Conservation (phyloP, 2,797 vertebrate species). For the Sebastes diploproa region DNA sequence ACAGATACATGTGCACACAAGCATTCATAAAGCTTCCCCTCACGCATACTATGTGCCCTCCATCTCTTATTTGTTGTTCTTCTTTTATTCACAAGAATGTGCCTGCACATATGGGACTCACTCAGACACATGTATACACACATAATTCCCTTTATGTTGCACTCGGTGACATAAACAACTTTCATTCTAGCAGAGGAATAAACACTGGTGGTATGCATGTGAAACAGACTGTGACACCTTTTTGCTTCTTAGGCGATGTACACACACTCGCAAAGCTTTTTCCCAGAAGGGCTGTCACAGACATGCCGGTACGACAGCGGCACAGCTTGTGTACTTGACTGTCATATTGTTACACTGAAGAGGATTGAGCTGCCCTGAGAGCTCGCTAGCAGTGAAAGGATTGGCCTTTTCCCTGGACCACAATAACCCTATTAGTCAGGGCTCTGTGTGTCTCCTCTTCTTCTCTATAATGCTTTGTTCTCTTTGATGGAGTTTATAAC, state of each 20-base stretch:
- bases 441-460: slow-evolving; percentile 25
- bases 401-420: slow-evolving; percentile 45
- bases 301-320: slow-evolving; percentile 28
- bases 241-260: not conserved
- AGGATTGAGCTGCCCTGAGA: slow-evolving; percentile 49
- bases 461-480: slow-evolving; percentile 2
- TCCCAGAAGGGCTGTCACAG: slow-evolving; percentile 35
- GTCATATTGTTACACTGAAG: slow-evolving; percentile 44
- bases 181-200: not conserved
- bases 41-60: not conserved
- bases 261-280: slow-evolving; percentile 12
- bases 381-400: slow-evolving; percentile 26
- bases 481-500: slow-evolving; percentile 28
- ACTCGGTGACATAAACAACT: slow-evolving; percentile 6
- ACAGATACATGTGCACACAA: slow-evolving; percentile 40
- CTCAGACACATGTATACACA: not conserved
- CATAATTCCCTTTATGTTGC: not conserved
- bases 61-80: slow-evolving; percentile 10
- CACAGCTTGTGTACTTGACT: slow-evolving; percentile 48
- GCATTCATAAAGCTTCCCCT: slow-evolving; percentile 25
- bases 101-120: not conserved
- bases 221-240: slow-evolving; percentile 30
- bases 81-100: slow-evolving; percentile 33
- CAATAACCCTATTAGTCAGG: slow-evolving; percentile 53
- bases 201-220: slow-evolving; percentile 1